phyloP scores from a whole-genome alignment of 2,888 invertebrate species.

The Ochropleura leucogaster region DNA sequence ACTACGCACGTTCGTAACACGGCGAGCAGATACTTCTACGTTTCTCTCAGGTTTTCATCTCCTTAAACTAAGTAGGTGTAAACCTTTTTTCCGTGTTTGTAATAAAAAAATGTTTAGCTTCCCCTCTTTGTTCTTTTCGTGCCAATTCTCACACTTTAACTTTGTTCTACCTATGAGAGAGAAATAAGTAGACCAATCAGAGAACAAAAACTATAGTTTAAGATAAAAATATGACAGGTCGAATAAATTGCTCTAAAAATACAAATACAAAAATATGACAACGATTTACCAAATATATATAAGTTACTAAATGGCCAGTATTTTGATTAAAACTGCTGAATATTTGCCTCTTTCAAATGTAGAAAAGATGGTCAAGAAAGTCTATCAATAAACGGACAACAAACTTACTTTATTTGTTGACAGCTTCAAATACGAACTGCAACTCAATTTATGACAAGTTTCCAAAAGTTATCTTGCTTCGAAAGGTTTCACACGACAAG shows the following conservation, averaged over 20 bases:
- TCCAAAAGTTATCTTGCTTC: constrained; percentile 3
- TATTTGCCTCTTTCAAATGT: not conserved
- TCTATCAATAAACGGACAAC: not conserved
- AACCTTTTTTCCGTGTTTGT: not conserved
- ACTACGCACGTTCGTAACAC: constrained; percentile 10
- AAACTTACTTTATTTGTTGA: not conserved
- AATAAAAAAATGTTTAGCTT: too few species aligned
- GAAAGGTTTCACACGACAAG: not conserved
- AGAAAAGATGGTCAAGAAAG: not conserved
- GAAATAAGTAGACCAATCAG: too few species aligned
- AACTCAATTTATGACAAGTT: not conserved
- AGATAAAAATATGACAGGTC: too few species aligned
- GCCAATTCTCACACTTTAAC: too few species aligned
- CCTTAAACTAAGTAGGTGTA: not conserved
- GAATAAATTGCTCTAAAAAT: too few species aligned
- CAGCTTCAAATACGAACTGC: not conserved
- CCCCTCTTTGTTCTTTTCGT: too few species aligned
- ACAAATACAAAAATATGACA: too few species aligned
- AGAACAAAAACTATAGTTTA: too few species aligned
- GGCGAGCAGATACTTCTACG: not conserved
- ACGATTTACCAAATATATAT: too few species aligned
- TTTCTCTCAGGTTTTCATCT: not conserved
- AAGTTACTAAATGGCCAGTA: not conserved
- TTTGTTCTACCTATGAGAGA: too few species aligned
- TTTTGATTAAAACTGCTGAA: not conserved